Base-by-base conservation (phyloP, 2,888 invertebrate genomes). In the Eupeodes luniger region DNA sequence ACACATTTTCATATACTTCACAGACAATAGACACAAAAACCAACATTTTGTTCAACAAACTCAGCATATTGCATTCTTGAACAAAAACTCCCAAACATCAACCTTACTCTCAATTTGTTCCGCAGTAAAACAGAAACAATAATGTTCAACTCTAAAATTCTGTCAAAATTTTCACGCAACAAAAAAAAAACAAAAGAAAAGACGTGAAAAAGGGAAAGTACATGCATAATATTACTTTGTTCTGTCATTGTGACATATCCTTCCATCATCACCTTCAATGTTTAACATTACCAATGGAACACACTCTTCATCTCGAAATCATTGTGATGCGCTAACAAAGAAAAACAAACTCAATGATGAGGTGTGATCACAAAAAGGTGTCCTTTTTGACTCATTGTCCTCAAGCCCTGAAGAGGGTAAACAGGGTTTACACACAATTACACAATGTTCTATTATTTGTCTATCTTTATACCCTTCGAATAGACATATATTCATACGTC, bases 391-490 rank as follows among this genome's bases (percentile, higher is more conserved):
- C 36, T 74, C 72, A 80, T 84, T 77, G 75, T 82, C 14, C 49
- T 27, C 27, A 61, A 16, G 1, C 66, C 66, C 67, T 70, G 44
- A 74, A 81, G 66, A 85, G 82, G 86, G 90, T 87, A 90, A 90
- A 90, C 89, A 90, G 86, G 81, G 83, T 89, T 90, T 90, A 90
- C 90, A 90, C 89, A 89, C 90, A 90, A 90, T 90, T 90, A 87
- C 90, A 90, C 90, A 90, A 90, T 85, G 80, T 83, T 57, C 59
- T 79, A 61, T 53, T 53, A 57, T 59, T 59, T 64, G 78, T 79
- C 66, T 74, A 72, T 76, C 27, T 77, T 40, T 34, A 40, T 70
- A 66, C 80, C 75, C 72, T 89, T 49, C 40, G 40, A 4, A 40
- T 40, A 40, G 0, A 40, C 4, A 3, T 27, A 27, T 27, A 27